Conservation (phyloP, 2,888 invertebrate species). For the Tribolium freemani region DNA sequence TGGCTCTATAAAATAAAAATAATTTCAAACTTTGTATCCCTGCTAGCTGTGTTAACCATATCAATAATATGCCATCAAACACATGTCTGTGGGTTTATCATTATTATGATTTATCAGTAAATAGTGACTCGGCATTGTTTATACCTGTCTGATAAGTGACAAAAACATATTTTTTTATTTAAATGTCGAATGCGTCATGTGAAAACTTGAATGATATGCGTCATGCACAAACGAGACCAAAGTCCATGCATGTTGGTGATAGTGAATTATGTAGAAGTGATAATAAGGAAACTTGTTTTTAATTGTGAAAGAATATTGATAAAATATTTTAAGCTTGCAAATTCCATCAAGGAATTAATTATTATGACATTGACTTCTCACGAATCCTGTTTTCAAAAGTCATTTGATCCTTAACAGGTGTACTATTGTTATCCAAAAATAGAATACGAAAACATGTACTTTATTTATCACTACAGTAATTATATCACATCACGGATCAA, state of each 20-base stretch:
- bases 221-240: not conserved
- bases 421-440: not conserved
- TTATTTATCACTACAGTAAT: conserved; percentile 41
- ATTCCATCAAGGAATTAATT: too few species aligned
- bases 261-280: too few species aligned
- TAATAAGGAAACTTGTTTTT: too few species aligned
- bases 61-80: too few species aligned
- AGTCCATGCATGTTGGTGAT: not conserved
- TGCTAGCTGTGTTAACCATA: too few species aligned
- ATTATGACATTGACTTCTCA: too few species aligned
- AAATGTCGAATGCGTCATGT: not conserved
- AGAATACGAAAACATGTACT: conserved; percentile 1
- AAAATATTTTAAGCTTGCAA: not conserved
- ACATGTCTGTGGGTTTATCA: too few species aligned
- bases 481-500: conserved; percentile 42
- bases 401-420: not conserved
- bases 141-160: too few species aligned
- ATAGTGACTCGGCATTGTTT: not conserved
- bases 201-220: not conserved
- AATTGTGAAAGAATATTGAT: not conserved
- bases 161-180: not conserved
- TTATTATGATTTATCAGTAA: too few species aligned
- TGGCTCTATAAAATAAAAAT: too few species aligned
- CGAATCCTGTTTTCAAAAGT: too few species aligned
- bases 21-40: too few species aligned